Percentiles rank a stretch among this genome's conserved stretches.
phyloP scores from a whole-genome alignment of 2,888 invertebrate genomes.

The Catocala sponsa region DNA sequence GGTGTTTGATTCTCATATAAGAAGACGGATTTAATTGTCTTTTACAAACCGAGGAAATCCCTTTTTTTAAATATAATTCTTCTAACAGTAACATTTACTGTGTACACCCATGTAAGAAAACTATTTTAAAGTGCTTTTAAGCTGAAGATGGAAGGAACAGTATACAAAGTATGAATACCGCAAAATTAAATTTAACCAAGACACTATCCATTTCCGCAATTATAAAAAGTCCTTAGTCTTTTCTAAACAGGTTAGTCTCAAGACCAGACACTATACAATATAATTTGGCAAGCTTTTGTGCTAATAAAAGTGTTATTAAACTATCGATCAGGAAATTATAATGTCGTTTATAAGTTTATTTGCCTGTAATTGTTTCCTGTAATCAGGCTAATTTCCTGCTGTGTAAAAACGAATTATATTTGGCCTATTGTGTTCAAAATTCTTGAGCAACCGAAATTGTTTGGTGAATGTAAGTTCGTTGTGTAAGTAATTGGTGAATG shows the following conservation, averaged over 20 bases:
- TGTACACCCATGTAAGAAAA: too few relatives aligned
- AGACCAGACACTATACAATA: not conserved
- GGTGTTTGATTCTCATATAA: too few relatives aligned
- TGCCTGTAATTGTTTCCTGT: slow-evolving; percentile 43
- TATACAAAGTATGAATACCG: too few relatives aligned
- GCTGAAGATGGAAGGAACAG: too few relatives aligned
- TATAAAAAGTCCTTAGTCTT: not conserved
- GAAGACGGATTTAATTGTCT: too few relatives aligned
- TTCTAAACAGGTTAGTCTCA: not conserved
- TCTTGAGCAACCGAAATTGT: not conserved
- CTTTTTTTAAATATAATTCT: too few relatives aligned
- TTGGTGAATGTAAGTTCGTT: slow-evolving; percentile 12
- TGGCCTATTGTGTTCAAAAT: slow-evolving; percentile 17
- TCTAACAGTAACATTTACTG: too few relatives aligned
- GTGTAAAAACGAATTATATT: slow-evolving; percentile 11
- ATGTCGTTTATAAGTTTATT: slow-evolving; percentile 23
- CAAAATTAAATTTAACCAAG: not conserved
- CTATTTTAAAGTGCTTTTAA: too few relatives aligned
- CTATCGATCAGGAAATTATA: slow-evolving; percentile 34
- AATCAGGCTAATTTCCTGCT: slow-evolving; percentile 24
- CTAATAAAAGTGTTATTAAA: slow-evolving; percentile 1
- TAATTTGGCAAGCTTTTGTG: slow-evolving; percentile 6
- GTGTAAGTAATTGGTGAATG: slow-evolving; percentile 2
- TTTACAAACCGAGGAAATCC: too few relatives aligned
- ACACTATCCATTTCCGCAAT: not conserved